Evolutionary conservation across 2,113 vertebrate genomes (phyloP).

Genomic region (Peucedramus taeniatus): DNA sequence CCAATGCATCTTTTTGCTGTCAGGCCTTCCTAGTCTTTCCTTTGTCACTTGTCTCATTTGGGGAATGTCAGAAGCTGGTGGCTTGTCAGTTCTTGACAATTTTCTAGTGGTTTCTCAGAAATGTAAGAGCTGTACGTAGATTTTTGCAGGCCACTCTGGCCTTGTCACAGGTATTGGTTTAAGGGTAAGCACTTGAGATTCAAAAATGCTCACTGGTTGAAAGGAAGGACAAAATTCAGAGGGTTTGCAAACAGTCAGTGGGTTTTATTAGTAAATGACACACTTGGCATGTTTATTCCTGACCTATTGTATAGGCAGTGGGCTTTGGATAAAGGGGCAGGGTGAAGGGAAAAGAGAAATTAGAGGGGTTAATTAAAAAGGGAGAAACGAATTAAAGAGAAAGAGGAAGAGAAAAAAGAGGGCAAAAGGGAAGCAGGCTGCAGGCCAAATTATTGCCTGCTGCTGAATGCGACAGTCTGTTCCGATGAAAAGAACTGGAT

Average conservation of each 20-base stretch:
- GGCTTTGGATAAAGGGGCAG: background rate
- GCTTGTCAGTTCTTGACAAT: background rate
- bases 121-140: fast-evolving
- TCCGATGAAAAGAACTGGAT: background rate
- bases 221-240: background rate
- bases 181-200: background rate
- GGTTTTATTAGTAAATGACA: background rate
- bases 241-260: background rate
- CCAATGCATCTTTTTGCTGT: background rate
- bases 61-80: background rate
- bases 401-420: background rate
- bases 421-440: background rate
- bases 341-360: background rate
- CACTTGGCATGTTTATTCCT: background rate
- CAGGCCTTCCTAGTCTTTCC: background rate
- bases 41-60: background rate
- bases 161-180: background rate
- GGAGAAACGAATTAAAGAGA: background rate
- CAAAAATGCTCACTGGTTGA: fast-evolving
- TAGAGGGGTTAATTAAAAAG: background rate
- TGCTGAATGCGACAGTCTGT: background rate
- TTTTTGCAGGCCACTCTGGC: background rate
- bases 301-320: background rate
- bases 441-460: background rate
- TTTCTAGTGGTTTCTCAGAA: background rate